Conservation (phyloP, 2,113 vertebrate genomes). For the Eurystomus gularis region DNA sequence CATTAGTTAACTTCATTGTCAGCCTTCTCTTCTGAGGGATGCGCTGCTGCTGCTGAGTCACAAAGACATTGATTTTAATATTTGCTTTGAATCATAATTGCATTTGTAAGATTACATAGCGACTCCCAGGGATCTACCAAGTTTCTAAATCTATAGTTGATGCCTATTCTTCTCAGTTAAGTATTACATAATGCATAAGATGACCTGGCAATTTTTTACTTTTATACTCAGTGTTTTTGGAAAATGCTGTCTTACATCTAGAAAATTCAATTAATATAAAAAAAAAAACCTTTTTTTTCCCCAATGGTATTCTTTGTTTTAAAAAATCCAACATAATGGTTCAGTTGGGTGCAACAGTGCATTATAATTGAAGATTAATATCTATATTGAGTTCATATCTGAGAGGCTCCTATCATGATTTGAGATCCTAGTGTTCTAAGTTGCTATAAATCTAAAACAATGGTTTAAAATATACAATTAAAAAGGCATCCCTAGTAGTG, state of each 20-base stretch:
- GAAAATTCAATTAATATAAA: not conserved
- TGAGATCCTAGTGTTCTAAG: not conserved
- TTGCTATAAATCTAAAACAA: not conserved
- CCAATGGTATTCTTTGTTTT: not conserved
- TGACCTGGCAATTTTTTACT: slow-evolving; percentile 1
- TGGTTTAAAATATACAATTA: not conserved
- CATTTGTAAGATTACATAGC: slow-evolving; percentile 63
- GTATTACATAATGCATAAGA: slow-evolving; percentile 21
- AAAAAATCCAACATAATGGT: not conserved
- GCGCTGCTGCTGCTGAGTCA: slow-evolving; percentile 68
- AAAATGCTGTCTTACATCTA: not conserved
- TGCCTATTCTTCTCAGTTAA: slow-evolving; percentile 61
- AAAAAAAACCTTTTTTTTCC: not conserved
- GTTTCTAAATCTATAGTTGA: slow-evolving; percentile 64
- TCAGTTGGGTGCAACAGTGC: not conserved
- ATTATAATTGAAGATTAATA: slow-evolving; percentile 13
- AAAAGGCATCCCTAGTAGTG: not conserved
- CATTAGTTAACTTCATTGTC: slow-evolving; percentile 61
- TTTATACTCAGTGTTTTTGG: not conserved
- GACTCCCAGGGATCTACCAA: slow-evolving; percentile 59
- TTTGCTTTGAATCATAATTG: slow-evolving; percentile 72
- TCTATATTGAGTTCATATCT: not conserved
- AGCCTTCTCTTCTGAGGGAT: slow-evolving; percentile 61
- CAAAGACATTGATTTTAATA: slow-evolving; percentile 75
- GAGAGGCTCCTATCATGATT: not conserved